Evolutionary conservation across 2,888 invertebrate species (phyloP).

Genomic region (Meteorus colon): DNA sequence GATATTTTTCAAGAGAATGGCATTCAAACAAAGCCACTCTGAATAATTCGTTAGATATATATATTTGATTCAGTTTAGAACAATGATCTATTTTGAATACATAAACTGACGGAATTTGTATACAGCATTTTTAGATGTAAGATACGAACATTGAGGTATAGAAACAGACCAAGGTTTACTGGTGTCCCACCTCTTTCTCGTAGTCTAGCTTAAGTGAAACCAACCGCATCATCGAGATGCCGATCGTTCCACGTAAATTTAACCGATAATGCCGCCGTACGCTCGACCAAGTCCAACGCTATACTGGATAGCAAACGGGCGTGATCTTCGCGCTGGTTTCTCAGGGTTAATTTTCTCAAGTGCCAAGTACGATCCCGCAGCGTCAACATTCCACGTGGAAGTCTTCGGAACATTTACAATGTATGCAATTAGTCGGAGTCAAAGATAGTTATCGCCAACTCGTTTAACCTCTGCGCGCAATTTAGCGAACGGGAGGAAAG

Average conservation of each 20-base stretch:
- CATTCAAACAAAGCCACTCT: not conserved
- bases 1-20: not conserved
- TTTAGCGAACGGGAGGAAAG: slow-evolving; percentile 17
- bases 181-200: too few relatives aligned
- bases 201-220: not conserved
- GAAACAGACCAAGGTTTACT: too few relatives aligned
- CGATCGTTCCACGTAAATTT: slow-evolving; percentile 29
- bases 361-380: slow-evolving; percentile 12
- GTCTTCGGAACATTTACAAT: slow-evolving; percentile 48
- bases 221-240: slow-evolving; percentile 18
- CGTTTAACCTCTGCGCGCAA: slow-evolving; percentile 40
- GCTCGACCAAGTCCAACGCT: not conserved
- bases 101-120: not conserved
- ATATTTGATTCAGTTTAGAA: not conserved
- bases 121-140: not conserved
- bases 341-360: slow-evolving; percentile 26
- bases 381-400: slow-evolving; percentile 20
- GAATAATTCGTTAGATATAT: slow-evolving; percentile 1
- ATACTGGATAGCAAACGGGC: not conserved
- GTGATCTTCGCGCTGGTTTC: slow-evolving; percentile 23
- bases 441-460: slow-evolving; percentile 48
- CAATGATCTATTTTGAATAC: slow-evolving; percentile 26
- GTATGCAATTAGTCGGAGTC: slow-evolving; percentile 57
- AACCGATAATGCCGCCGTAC: slow-evolving; percentile 8
- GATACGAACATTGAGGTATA: not conserved